Evolutionary conservation across 2,797 vertebrate genomes (phyloP).

Genomic region (Aulostomus chinensis): DNA sequence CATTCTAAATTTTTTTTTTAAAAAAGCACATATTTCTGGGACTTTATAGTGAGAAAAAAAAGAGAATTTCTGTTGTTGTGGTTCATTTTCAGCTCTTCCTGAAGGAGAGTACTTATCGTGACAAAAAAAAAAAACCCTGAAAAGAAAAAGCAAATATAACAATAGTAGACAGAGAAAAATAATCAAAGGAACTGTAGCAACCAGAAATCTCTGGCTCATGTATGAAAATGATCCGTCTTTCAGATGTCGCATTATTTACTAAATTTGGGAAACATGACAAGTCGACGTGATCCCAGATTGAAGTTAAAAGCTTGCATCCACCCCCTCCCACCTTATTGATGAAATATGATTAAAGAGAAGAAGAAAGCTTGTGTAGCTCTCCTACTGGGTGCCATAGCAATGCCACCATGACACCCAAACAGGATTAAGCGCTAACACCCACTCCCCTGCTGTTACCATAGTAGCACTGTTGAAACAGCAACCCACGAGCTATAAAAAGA

Average conservation of each 20-base stretch:
- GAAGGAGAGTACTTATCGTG: no score
- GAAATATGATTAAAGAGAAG: slow-evolving; percentile 42
- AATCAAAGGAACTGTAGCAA: slow-evolving; percentile 33
- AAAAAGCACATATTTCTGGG: no score
- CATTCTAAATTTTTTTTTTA: no score
- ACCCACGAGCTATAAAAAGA: slow-evolving; percentile 64
- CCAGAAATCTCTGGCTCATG: slow-evolving; percentile 6
- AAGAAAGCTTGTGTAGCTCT: slow-evolving; percentile 44
- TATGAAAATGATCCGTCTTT: not conserved
- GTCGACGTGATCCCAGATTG: not conserved
- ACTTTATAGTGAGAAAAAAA: no score
- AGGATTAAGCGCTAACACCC: slow-evolving; percentile 69
- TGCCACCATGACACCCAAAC: slow-evolving; percentile 73
- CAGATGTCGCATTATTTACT: not conserved
- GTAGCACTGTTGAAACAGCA: slow-evolving; percentile 65
- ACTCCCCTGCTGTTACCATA: slow-evolving; percentile 76
- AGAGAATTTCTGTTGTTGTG: no score
- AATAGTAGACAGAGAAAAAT: slow-evolving; percentile 5
- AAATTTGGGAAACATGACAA: not conserved
- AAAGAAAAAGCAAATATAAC: not conserved
- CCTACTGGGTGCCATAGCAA: slow-evolving; percentile 58
- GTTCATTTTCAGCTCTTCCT: no score
- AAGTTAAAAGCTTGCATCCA: slow-evolving; percentile 9
- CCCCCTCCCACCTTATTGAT: slow-evolving; percentile 24
- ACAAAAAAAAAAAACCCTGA: no score